These are phyloP conservation scores for Tortrix viridana DNA, from an alignment of 2,888 invertebrate genomes.

Conservation along the genomic window DNA sequence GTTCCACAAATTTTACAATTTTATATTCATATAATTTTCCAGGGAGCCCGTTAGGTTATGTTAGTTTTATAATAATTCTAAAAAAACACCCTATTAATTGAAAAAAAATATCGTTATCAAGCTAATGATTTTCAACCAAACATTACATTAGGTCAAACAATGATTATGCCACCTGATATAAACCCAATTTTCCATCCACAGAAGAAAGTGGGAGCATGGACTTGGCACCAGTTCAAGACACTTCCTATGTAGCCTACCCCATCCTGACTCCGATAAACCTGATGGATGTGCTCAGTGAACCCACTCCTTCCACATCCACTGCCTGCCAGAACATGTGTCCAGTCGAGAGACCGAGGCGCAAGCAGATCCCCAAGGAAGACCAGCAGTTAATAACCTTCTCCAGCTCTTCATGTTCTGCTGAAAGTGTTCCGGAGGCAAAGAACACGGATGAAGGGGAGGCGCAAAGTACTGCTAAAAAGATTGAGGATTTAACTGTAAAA, in stretches of 20 bases:
- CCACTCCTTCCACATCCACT: conserved; percentile 60
- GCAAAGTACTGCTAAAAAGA: conserved; percentile 50
- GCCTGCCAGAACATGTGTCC: conserved; percentile 58
- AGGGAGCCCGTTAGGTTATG: too few relatives aligned
- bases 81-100: too few relatives aligned
- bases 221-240: conserved; percentile 64
- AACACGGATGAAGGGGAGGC: conserved; percentile 50
- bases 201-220: conserved; percentile 53
- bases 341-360: conserved; percentile 50
- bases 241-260: conserved; percentile 39
- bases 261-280: conserved; percentile 52
- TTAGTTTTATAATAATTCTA: too few relatives aligned
- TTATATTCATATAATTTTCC: too few relatives aligned
- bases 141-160: too few relatives aligned
- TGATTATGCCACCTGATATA: too few relatives aligned
- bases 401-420: conserved; percentile 64
- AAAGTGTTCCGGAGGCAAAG: conserved; percentile 56
- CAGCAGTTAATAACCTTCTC: conserved; percentile 68
- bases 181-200: conserved; percentile 50
- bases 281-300: conserved; percentile 67
- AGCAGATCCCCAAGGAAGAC: conserved; percentile 55
- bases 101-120: too few relatives aligned
- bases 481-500: conserved; percentile 49
- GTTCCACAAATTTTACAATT: too few relatives aligned
- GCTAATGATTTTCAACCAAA: too few relatives aligned